Evolutionary conservation across 2,113 vertebrate genomes (phyloP), one percentile per base, ranked within the genome.

Genomic region (Bujurquina vittata): DNA sequence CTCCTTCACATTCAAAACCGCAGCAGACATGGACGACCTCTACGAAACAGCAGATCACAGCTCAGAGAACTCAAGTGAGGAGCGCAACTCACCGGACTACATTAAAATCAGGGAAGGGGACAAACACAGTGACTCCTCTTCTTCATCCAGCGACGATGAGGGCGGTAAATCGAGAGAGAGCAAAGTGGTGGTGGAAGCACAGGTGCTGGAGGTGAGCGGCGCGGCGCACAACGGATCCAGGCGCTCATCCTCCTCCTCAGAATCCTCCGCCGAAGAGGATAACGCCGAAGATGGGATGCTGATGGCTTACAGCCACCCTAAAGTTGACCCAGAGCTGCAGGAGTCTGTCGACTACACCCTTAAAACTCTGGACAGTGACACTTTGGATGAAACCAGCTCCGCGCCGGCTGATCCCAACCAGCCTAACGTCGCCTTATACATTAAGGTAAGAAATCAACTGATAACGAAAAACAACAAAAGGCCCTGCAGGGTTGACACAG

Each of bases 341-440:
- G 86, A 88, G 43, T 17, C 46, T 1, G 87, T 93, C 1, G 90
- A 95, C 76, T 89, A 89, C 91, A 92, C 79, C 10, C 76, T 95
- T 56, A 90, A 87, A 63, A 89, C 89, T 18, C 83, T 92, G 60
- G 94, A 94, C 72, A 80, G 49, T 0, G 74, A 74, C 6, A 5
- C 5, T 3, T 76, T 73, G 62, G 90, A 91, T 7, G 91, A 94
- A 56, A 87, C 56, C 82, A 77, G 85, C 77, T 54, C 80, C 1
- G 89, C 83, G 0, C 75, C 90, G 2, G 37, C 10, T 1, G 94
- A 94, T 1, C 93, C 94, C 1, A 26, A 5, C 9, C 84, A 92
- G 20, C 94, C 94, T 0, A 89, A 87, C 0, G 80, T 96, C 74
- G 22, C 92, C 1, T 92, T 95, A 33, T 95, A 90, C 43, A 93